These are phyloP conservation scores for Hippasteria phrygiana DNA, from an alignment of 53 echinoderm and acorn worm species.

Conservation along the genomic window DNA sequence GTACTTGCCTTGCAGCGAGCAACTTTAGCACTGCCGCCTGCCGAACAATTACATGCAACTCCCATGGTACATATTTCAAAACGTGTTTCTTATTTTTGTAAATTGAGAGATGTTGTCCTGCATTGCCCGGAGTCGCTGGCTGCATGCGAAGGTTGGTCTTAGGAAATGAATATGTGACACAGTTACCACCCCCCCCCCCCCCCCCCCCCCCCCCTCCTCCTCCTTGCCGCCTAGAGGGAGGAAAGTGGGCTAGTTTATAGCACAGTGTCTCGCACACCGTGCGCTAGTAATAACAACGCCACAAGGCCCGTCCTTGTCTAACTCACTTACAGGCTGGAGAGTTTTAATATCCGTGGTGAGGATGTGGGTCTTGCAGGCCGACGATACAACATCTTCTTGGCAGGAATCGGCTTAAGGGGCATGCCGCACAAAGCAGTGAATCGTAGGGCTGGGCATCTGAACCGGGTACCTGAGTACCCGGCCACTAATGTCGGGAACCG, in stretches of 20 bases:
- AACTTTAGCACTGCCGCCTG: neutral
- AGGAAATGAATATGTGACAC: conserved; percentile 65
- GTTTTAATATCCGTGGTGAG: conserved; percentile 38
- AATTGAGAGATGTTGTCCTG: neutral
- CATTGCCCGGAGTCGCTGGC: neutral
- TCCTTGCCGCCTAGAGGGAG: neutral
- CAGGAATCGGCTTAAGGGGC: neutral
- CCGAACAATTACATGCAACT: conserved; percentile 25
- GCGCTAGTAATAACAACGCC: conserved; percentile 52
- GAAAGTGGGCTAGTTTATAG: conserved; percentile 50
- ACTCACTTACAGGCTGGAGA: conserved; percentile 15
- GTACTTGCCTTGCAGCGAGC: conserved; percentile 24
- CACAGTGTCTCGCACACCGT: conserved; percentile 57
- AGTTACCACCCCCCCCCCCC: conserved; percentile 12
- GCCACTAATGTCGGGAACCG: too few species aligned
- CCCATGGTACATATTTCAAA: conserved; percentile 5
- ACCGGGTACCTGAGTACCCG: too few species aligned
- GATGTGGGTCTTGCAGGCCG: neutral
- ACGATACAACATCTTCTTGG: conserved; percentile 2
- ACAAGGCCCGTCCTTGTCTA: conserved; percentile 45
- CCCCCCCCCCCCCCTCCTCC: neutral
- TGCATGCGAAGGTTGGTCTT: neutral
- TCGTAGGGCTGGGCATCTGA: too few species aligned
- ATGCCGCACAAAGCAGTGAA: neutral
- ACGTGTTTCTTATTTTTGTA: conserved; percentile 5